phyloP scores from a whole-genome alignment of 2,113 vertebrate genomes.

The Copsychus sechellarum region DNA sequence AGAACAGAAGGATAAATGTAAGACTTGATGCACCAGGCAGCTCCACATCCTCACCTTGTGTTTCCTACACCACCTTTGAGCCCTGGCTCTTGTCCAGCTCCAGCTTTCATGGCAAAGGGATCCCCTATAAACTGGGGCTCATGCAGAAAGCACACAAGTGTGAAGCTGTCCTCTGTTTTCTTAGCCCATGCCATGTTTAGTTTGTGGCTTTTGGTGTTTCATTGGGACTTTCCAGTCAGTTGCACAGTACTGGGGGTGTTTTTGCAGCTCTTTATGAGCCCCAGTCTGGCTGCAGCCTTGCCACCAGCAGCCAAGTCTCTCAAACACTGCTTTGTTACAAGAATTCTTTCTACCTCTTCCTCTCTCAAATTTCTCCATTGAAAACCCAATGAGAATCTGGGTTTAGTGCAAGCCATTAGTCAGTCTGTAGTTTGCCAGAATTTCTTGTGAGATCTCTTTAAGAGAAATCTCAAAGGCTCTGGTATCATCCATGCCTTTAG shows the following conservation, averaged over 20 bases:
- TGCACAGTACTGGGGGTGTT: neutral
- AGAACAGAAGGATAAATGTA: neutral
- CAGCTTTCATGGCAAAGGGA: neutral
- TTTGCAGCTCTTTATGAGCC: neutral
- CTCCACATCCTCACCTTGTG: neutral
- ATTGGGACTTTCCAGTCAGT: neutral
- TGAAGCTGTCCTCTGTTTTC: neutral
- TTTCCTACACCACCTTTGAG: neutral
- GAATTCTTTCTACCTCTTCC: neutral
- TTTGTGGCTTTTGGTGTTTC: neutral
- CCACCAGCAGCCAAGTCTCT: neutral
- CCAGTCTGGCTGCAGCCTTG: neutral
- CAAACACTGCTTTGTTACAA: neutral
- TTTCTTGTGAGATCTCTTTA: neutral
- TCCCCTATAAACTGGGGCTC: neutral
- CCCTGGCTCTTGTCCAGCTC: neutral
- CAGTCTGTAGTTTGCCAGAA: neutral
- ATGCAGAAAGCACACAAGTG: neutral
- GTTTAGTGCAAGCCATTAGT: neutral
- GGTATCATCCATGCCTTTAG: neutral
- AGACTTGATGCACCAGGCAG: neutral
- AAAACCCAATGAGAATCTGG: neutral
- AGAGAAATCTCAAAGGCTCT: neutral
- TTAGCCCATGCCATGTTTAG: fast-evolving
- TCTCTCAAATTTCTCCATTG: neutral